These are phyloP conservation scores for Monochamus alternatus DNA, from an alignment of 2,888 invertebrate species.

Conservation along the genomic window DNA sequence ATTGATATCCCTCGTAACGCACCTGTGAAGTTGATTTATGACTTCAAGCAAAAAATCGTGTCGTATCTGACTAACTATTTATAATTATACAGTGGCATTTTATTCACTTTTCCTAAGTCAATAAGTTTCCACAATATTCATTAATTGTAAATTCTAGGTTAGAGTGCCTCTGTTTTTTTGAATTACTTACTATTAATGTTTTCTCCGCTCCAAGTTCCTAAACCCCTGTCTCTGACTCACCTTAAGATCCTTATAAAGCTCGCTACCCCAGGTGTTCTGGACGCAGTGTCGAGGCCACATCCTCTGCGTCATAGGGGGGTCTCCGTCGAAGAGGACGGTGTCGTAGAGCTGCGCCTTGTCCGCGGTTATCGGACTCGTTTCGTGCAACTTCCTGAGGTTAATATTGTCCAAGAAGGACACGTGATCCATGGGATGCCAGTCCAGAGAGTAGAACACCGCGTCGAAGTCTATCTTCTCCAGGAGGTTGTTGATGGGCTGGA, in stretches of 20 bases:
- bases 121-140: no score
- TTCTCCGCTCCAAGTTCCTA: no score
- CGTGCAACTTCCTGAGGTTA: constrained; percentile 80
- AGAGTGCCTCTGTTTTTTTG: no score
- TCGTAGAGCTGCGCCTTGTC: constrained; percentile 85
- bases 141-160: no score
- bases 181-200: no score
- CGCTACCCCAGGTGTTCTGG: constrained; percentile 94
- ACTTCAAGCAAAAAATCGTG: no score
- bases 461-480: constrained; percentile 87
- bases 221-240: constrained; percentile 65
- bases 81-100: no score
- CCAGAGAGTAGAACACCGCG: constrained; percentile 91
- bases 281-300: constrained; percentile 98
- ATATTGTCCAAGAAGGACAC: constrained; percentile 95
- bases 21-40: no score
- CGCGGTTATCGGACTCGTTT: constrained; percentile 79
- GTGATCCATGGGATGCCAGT: constrained; percentile 97
- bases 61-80: no score
- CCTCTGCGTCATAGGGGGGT: constrained; percentile 87
- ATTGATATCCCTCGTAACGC: no score
- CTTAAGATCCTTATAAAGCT: constrained; percentile 90
- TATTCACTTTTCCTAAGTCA: no score
- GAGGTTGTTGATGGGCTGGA: constrained; percentile 90
- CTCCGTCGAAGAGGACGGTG: constrained; percentile 90